These are phyloP conservation scores for Sepiola atlantica DNA, from an alignment of 2,888 invertebrate genomes.

Conservation along the genomic window DNA sequence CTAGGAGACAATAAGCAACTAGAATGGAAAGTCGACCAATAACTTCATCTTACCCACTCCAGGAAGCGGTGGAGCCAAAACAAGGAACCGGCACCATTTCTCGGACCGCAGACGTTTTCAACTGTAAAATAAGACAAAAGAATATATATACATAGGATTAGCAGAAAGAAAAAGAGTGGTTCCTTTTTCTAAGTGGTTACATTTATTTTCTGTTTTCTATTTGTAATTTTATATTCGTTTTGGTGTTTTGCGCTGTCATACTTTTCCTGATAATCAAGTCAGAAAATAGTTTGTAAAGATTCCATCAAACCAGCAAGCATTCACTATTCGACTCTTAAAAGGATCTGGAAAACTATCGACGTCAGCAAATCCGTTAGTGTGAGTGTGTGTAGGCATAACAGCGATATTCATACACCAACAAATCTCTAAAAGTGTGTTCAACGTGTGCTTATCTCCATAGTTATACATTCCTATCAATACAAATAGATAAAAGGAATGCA, in stretches of 20 bases:
- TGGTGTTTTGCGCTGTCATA: background rate
- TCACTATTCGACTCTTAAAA: background rate
- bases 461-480: background rate
- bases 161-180: no score
- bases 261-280: background rate
- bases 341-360: background rate
- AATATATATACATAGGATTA: background rate
- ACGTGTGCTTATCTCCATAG: background rate
- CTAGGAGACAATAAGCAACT: no score
- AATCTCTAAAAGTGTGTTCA: background rate
- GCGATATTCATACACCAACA: background rate
- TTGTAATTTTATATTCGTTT: background rate
- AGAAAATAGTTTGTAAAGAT: background rate
- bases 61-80: background rate
- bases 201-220: background rate
- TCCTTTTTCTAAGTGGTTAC: no score
- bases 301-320: background rate
- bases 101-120: background rate
- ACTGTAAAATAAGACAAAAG: background rate
- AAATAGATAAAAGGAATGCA: background rate
- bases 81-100: background rate
- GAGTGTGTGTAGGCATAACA: background rate
- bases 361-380: background rate
- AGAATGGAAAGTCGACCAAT: no score
- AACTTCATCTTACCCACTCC: background rate